Conservation (phyloP, 2,888 invertebrate species). For the Protodeltote pygarga region DNA sequence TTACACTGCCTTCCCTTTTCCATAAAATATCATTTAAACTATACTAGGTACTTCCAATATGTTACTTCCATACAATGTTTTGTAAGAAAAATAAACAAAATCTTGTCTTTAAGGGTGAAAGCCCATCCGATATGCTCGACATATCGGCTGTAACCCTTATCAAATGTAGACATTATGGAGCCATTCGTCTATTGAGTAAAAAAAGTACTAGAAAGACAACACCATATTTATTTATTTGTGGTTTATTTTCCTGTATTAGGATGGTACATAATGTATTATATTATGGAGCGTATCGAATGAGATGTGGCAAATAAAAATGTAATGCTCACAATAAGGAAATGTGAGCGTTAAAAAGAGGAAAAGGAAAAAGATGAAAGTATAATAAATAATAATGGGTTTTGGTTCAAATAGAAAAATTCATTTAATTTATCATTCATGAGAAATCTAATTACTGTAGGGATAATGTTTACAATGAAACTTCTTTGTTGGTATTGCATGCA, state of each 20-base stretch:
- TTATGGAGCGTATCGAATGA: slow-evolving; percentile 26
- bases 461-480: too few species aligned
- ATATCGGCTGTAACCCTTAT: slow-evolving; percentile 72
- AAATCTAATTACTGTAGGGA: too few species aligned
- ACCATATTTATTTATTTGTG: slow-evolving; percentile 36
- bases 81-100: slow-evolving; percentile 51
- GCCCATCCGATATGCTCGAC: slow-evolving; percentile 50
- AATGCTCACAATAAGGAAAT: slow-evolving; percentile 13
- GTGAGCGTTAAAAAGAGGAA: slow-evolving; percentile 4
- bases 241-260: slow-evolving; percentile 23
- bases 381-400: not conserved
- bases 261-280: slow-evolving; percentile 21
- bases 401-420: not conserved
- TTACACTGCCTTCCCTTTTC: not conserved
- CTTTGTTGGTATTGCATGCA: too few species aligned
- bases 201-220: slow-evolving; percentile 44
- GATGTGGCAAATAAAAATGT: slow-evolving; percentile 22
- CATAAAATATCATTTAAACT: slow-evolving; percentile 10
- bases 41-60: slow-evolving; percentile 8
- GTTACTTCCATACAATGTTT: slow-evolving; percentile 11
- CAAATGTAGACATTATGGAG: slow-evolving; percentile 70
- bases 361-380: slow-evolving; percentile 5
- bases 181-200: slow-evolving; percentile 64
- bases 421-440: too few species aligned
- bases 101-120: slow-evolving; percentile 52